Percentiles rank a stretch among this genome's conserved stretches.
Evolutionary conservation across 2,888 invertebrate genomes (phyloP).

Genomic region (Mayetiola destructor): DNA sequence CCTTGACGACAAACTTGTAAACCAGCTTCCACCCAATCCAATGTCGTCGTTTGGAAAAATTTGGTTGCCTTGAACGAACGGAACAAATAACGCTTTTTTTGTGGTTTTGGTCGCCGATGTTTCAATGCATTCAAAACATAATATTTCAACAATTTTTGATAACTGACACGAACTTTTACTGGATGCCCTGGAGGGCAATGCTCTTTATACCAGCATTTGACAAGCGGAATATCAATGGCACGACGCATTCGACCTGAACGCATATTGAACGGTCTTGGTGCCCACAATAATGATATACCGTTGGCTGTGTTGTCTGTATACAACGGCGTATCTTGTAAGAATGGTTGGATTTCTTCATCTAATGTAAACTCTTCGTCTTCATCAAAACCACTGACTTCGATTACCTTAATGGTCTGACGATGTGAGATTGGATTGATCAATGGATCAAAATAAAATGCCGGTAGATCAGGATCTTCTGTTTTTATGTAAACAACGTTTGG

Average conservation of each 20-base stretch:
- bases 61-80: slow-evolving; percentile 99
- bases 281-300: slow-evolving; percentile 93
- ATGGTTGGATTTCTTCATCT: slow-evolving; percentile 79
- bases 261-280: slow-evolving; percentile 93
- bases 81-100: slow-evolving; percentile 95
- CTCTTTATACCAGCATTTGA: slow-evolving; percentile 94
- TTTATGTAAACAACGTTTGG: slow-evolving; percentile 99
- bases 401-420: slow-evolving; percentile 66
- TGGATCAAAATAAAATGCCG: slow-evolving; percentile 99
- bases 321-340: slow-evolving; percentile 85
- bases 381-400: slow-evolving; percentile 79
- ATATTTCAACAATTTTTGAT: slow-evolving; percentile 96
- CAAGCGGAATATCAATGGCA: slow-evolving; percentile 93
- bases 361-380: slow-evolving; percentile 90
- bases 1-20: slow-evolving; percentile 97
- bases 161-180: slow-evolving; percentile 97
- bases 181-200: slow-evolving; percentile 92
- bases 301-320: slow-evolving; percentile 99
- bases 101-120: slow-evolving; percentile 94
- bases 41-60: slow-evolving; percentile 98
- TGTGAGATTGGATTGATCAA: slow-evolving; percentile 98
- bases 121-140: slow-evolving; percentile 96
- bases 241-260: slow-evolving; percentile 86
- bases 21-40: slow-evolving; percentile 99
- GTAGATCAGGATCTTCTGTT: slow-evolving; percentile 98